Evolutionary conservation across 2,113 vertebrate genomes (phyloP).

Genomic region (Progne subis): DNA sequence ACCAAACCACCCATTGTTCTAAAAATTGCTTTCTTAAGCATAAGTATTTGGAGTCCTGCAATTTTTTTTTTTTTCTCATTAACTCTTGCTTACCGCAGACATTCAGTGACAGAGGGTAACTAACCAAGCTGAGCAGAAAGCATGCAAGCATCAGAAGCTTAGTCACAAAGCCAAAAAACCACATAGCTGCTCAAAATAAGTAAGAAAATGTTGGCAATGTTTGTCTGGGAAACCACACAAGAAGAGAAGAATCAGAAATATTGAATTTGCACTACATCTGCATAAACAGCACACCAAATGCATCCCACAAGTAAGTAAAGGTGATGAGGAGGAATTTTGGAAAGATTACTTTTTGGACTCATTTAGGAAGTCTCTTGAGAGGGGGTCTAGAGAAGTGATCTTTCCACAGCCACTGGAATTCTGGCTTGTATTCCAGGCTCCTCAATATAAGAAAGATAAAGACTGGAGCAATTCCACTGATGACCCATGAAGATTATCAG

Average conservation of each 20-base stretch:
- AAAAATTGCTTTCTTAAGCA: neutral
- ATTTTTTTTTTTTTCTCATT: neutral
- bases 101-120: neutral
- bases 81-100: neutral
- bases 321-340: neutral
- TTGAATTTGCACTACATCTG: neutral
- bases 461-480: neutral
- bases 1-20: neutral
- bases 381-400: neutral
- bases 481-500: neutral
- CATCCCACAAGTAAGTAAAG: neutral
- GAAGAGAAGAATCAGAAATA: neutral
- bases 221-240: neutral
- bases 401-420: neutral
- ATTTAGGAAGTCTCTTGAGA: neutral
- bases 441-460: neutral
- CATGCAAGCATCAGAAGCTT: neutral
- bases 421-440: neutral
- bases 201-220: neutral
- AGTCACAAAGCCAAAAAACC: neutral
- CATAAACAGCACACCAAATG: neutral
- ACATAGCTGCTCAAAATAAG: neutral
- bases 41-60: neutral
- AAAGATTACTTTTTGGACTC: neutral
- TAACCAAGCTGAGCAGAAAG: neutral